Evolutionary conservation across 2,797 vertebrate genomes (phyloP), one percentile per base, ranked within the genome.

Genomic region (Halcyon badia): DNA sequence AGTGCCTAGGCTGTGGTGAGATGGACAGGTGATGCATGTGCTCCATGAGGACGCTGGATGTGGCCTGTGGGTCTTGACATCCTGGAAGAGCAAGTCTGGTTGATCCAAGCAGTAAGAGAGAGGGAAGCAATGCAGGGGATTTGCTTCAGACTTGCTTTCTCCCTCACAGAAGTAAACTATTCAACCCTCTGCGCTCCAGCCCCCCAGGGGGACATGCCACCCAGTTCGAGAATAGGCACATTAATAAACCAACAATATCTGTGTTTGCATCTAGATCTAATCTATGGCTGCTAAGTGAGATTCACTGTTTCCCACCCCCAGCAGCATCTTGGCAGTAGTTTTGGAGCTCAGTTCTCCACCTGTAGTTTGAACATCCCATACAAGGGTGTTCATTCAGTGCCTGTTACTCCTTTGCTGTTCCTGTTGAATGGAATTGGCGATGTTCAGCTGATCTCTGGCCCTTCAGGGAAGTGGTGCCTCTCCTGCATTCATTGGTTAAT

Each of bases 171-270:
- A 77, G 37, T 96, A 96, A 96, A 97, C 96, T 96, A 56, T 93
- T 96, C 96, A 96, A 96, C 95, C 78, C 84, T 60, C 22, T 61
- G 56, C 13, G 1, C 91, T 85, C 46, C 94, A 95, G 83, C 56
- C 66, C 94, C 90, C 22, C 0, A 0, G 62, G 93, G 87, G 81
- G 56, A 68, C 78, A 77, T 94, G 92, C 96, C 96, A 97, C 96
- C 96, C 96, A 97, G 90, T 42, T 94, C 0, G 94, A 96, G 96
- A 94, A 88, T 62, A 77, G 87, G 71, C 6, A 0, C 82, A 75
- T 96, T 96, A 94, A 92, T 83, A 89, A 94, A 83, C 83, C 64
- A 57, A 89, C 96, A 94, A 64, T 87, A 96, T 96, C 96, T 96
- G 35, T 0, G 6, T 89, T 92, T 92, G 81, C 92, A 96, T 96